Evolutionary conservation across 2,888 invertebrate species (phyloP).

Genomic region (Tetragonisca angustula): DNA sequence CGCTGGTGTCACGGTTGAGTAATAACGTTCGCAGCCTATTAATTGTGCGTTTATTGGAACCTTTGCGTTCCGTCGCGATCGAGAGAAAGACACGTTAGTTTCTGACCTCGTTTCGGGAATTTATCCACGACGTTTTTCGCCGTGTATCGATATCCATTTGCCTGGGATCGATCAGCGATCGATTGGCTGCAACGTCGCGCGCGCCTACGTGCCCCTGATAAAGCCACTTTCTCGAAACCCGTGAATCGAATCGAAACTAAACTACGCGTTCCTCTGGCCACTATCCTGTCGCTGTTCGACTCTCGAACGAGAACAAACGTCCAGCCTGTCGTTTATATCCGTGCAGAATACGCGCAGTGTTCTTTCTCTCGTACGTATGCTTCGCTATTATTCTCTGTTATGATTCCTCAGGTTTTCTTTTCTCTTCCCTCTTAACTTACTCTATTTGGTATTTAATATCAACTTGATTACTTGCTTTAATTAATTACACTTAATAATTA

Average conservation of each 20-base stretch:
- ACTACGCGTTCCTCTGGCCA: neutral
- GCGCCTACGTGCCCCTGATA: constrained; percentile 52
- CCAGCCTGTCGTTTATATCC: constrained; percentile 14
- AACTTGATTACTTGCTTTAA: too few species aligned
- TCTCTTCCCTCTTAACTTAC: too few species aligned
- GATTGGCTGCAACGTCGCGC: constrained; percentile 25
- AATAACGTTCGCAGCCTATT: constrained; percentile 42
- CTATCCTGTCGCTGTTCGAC: constrained; percentile 3
- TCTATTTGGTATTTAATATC: too few species aligned
- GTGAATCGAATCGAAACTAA: constrained; percentile 60
- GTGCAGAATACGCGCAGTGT: neutral
- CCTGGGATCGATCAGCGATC: constrained; percentile 43
- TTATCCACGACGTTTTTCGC: constrained; percentile 28
- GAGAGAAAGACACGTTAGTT: constrained; percentile 20
- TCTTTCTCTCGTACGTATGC: constrained; percentile 15
- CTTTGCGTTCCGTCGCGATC: constrained; percentile 27
- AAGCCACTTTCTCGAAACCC: constrained; percentile 57
- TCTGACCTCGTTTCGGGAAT: constrained; percentile 24
- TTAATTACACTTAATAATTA: too few species aligned
- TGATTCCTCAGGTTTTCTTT: too few species aligned
- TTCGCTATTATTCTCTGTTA: too few species aligned
- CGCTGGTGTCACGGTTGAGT: constrained; percentile 40
- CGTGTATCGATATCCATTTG: constrained; percentile 39
- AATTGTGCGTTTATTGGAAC: constrained; percentile 50
- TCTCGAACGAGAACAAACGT: constrained; percentile 17